Evolutionary conservation across 2,113 vertebrate species (phyloP).

Genomic region (Ginglymostoma cirratum): DNA sequence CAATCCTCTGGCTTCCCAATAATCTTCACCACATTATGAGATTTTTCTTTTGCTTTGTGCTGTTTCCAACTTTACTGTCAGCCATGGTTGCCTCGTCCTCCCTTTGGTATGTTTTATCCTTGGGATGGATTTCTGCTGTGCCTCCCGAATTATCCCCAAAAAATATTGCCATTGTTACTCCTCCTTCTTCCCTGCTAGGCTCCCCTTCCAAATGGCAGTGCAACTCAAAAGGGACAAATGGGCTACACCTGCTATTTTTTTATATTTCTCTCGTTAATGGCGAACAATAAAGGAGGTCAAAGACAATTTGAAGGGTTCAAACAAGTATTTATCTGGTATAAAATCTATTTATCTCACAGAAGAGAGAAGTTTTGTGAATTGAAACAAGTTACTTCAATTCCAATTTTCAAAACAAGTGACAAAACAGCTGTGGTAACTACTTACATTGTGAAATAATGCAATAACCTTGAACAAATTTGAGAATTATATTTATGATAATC

Average conservation of each 20-base stretch:
- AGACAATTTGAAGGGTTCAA: neutral
- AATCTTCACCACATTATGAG: too few relatives aligned
- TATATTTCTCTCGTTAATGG: neutral
- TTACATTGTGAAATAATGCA: neutral
- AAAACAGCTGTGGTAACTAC: neutral
- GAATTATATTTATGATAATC: neutral
- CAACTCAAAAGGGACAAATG: neutral
- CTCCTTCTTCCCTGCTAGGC: too few relatives aligned
- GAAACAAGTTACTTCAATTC: neutral
- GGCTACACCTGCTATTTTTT: neutral
- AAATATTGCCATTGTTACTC: too few relatives aligned
- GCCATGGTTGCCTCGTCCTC: too few relatives aligned
- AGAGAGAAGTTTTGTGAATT: neutral
- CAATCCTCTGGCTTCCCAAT: too few relatives aligned
- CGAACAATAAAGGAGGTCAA: neutral
- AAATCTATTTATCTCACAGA: neutral
- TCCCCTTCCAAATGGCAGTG: neutral
- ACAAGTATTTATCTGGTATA: neutral
- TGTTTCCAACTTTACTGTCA: too few relatives aligned
- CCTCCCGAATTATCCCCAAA: too few relatives aligned
- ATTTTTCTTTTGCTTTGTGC: too few relatives aligned
- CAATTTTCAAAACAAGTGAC: neutral
- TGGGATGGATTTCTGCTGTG: too few relatives aligned
- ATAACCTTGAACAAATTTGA: neutral
- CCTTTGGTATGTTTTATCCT: too few relatives aligned